Conservation (phyloP, 2,888 invertebrate genomes). For the Slavum lentiscoides region DNA sequence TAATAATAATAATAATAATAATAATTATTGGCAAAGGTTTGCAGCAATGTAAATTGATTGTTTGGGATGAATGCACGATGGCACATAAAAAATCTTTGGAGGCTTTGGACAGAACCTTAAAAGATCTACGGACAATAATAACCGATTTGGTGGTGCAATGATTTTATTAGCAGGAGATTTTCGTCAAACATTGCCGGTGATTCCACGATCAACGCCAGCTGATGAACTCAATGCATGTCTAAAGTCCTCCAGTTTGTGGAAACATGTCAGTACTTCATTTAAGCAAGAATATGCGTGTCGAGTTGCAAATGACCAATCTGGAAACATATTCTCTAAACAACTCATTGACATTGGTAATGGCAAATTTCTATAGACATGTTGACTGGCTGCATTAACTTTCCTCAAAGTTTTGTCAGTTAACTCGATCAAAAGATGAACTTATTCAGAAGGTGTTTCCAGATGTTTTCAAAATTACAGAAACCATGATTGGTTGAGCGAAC, state of each 20-base stretch:
- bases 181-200: conserved; percentile 57
- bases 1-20: too few relatives aligned
- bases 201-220: conserved; percentile 55
- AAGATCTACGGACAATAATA: too few relatives aligned
- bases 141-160: too few relatives aligned
- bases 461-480: too few relatives aligned
- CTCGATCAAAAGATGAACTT: conserved; percentile 57
- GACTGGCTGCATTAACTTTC: conserved; percentile 57
- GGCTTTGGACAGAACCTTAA: conserved; percentile 57
- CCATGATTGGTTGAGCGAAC: too few relatives aligned
- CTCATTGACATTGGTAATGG: too few relatives aligned
- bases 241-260: conserved; percentile 54
- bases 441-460: conserved; percentile 58
- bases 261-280: conserved; percentile 51
- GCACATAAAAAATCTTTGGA: conserved; percentile 59
- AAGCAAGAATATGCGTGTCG: conserved; percentile 27
- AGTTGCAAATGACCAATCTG: too few relatives aligned
- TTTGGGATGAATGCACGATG: conserved; percentile 60
- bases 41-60: conserved; percentile 55
- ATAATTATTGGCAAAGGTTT: too few relatives aligned
- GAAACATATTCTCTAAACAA: too few relatives aligned
- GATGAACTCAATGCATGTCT: conserved; percentile 53
- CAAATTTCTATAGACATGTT: conserved; percentile 56
- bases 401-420: conserved; percentile 55
- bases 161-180: conserved; percentile 57